Conservation (phyloP, 2,797 vertebrate genomes). For the Chlorospingus flavigularis region DNA sequence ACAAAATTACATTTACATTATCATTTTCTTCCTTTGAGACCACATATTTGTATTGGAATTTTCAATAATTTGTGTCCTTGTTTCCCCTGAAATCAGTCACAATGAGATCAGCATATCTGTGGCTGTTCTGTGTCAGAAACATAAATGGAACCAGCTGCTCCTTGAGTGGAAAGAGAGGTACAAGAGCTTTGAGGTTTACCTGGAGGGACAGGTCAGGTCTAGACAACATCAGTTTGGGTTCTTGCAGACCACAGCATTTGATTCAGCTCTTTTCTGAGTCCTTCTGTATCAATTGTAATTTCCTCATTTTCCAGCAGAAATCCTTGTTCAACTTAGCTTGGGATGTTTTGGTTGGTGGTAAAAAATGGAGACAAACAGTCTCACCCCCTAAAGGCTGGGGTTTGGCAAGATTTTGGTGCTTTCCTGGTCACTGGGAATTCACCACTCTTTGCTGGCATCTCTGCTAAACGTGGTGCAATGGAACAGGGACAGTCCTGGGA, state of each 20-base stretch:
- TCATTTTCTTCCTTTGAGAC: background rate
- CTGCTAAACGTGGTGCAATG: fast-evolving
- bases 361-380: background rate
- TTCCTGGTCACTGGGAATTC: fast-evolving
- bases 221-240: fast-evolving
- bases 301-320: background rate
- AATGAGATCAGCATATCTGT: background rate
- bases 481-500: background rate
- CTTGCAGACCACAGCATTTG: fast-evolving
- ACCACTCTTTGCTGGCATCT: fast-evolving
- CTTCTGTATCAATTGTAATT: fast-evolving
- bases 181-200: background rate
- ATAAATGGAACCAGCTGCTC: background rate
- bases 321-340: background rate
- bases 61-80: background rate
- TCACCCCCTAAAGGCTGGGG: background rate
- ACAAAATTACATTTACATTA: background rate
- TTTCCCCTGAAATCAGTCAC: background rate
- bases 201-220: background rate
- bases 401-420: background rate
- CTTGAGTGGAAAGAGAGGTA: background rate
- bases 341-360: background rate
- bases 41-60: background rate
- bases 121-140: background rate
- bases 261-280: background rate